A percentile compares a stretch with the other conserved stretches of the same genome.
Conservation (phyloP, 37 sponge, comb jelly and placozoan species). For the Cladorhizidae sp. region DNA sequence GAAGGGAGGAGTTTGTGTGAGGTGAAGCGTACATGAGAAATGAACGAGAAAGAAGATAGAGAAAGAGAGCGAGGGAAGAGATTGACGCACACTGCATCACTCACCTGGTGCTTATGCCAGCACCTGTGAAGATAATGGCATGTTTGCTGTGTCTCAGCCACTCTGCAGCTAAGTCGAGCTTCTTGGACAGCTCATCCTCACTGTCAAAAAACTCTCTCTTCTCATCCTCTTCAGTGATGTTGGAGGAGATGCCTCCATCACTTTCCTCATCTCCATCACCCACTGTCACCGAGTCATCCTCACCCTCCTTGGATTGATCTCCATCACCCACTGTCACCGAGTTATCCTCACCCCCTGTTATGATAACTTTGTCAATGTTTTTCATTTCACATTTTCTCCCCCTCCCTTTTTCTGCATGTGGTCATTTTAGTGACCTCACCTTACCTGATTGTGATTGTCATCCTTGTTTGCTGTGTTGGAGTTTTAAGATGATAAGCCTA, state of each 20-base stretch:
- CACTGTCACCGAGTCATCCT: conserved; percentile 28
- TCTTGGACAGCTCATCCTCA: conserved; percentile 36
- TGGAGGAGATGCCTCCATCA: conserved; percentile 25
- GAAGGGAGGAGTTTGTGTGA: neutral
- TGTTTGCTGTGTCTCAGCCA: conserved; percentile 69
- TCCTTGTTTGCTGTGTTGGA: too few species aligned
- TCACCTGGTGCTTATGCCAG: conserved; percentile 90
- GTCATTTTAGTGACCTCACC: neutral
- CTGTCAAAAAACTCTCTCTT: conserved; percentile 87
- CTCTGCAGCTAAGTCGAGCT: conserved; percentile 64
- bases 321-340: conserved; percentile 5
- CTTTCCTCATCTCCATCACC: neutral
- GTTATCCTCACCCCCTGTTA: conserved; percentile 26
- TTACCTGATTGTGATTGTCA: too few species aligned
- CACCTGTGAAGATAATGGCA: conserved; percentile 82
- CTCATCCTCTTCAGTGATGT: conserved; percentile 79
- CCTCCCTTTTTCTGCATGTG: too few species aligned
- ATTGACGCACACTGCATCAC: too few species aligned
- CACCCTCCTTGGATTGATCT: neutral
- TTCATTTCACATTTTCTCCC: neutral
- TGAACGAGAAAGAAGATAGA: neutral
- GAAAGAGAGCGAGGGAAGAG: too few species aligned
- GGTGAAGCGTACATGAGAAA: neutral
- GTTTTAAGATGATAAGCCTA: too few species aligned
- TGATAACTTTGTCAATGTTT: too few species aligned